Percentiles rank a stretch among this genome's conserved stretches.
phyloP scores from a whole-genome alignment of 2,888 invertebrate genomes.

The Augiades crinisus region DNA sequence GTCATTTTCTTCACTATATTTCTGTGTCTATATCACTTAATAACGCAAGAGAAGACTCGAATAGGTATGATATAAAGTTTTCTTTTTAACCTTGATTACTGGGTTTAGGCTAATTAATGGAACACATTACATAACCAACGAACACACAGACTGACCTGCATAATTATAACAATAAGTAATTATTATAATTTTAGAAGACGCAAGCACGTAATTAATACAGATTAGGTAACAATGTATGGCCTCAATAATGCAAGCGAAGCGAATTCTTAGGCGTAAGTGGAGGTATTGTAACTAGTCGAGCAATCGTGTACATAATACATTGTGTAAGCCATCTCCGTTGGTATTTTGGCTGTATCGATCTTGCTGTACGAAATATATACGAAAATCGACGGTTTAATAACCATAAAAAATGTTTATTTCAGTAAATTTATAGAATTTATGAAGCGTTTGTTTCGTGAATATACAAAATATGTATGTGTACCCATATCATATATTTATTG shows the following conservation, averaged over 20 bases:
- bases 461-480: too few relatives aligned
- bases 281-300: slow-evolving; percentile 7
- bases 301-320: slow-evolving; percentile 5
- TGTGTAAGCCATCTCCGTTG: slow-evolving; percentile 2
- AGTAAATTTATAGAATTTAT: too few relatives aligned
- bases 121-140: not conserved
- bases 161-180: slow-evolving; percentile 1
- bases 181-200: slow-evolving; percentile 1
- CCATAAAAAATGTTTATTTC: too few relatives aligned
- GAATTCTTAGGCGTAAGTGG: slow-evolving; percentile 24
- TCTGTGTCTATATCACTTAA: too few relatives aligned
- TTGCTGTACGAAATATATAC: too few relatives aligned
- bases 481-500: too few relatives aligned
- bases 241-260: slow-evolving; percentile 27
- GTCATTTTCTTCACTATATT: too few relatives aligned
- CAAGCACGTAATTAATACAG: not conserved
- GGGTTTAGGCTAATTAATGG: not conserved
- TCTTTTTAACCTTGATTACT: too few relatives aligned
- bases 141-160: not conserved
- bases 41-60: too few relatives aligned
- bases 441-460: too few relatives aligned
- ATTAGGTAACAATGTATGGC: slow-evolving; percentile 27
- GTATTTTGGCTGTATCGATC: slow-evolving; percentile 6
- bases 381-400: too few relatives aligned
- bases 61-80: too few relatives aligned